phyloP scores from a whole-genome alignment of 2,888 invertebrate genomes.

The Rhimphoctona megacephalus region DNA sequence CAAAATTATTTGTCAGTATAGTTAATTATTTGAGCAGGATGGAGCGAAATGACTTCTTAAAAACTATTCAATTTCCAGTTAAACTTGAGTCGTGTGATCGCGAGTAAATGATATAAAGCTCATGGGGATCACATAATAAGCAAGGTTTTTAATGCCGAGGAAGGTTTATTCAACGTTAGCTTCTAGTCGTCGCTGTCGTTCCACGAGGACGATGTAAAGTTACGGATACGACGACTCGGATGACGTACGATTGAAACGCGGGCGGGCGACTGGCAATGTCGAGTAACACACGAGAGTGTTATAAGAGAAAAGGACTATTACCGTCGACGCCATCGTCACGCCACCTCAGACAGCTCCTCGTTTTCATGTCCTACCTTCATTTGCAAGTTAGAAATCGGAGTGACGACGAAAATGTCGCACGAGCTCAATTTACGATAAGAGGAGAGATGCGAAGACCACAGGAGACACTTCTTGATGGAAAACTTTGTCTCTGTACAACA shows the following conservation, averaged over 20 bases:
- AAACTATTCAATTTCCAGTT: not conserved
- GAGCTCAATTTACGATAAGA: constrained; percentile 12
- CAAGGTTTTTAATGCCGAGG: not conserved
- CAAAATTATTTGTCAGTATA: too few species aligned
- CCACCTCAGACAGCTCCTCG: constrained; percentile 32
- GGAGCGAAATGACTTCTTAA: too few species aligned
- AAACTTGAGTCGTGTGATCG: not conserved
- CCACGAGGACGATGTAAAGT: not conserved
- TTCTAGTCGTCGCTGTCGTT: constrained; percentile 5
- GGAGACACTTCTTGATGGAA: constrained; percentile 20
- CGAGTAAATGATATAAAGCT: not conserved
- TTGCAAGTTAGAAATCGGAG: constrained; percentile 63
- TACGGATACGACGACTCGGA: constrained; percentile 1
- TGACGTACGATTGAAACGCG: constrained; percentile 26
- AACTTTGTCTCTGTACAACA: constrained; percentile 5
- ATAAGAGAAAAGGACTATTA: constrained; percentile 52
- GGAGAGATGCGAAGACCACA: constrained; percentile 15
- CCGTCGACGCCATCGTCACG: constrained; percentile 27
- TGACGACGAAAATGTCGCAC: constrained; percentile 48
- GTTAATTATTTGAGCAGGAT: too few species aligned
- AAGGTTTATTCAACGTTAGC: constrained; percentile 24
- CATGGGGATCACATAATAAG: constrained; percentile 8
- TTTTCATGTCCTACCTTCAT: constrained; percentile 49
- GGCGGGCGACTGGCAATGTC: constrained; percentile 1
- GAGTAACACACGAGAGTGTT: not conserved